These are phyloP conservation scores for Oxygymnocypris stewartii DNA, from an alignment of 2,113 vertebrate species.

Conservation along the genomic window DNA sequence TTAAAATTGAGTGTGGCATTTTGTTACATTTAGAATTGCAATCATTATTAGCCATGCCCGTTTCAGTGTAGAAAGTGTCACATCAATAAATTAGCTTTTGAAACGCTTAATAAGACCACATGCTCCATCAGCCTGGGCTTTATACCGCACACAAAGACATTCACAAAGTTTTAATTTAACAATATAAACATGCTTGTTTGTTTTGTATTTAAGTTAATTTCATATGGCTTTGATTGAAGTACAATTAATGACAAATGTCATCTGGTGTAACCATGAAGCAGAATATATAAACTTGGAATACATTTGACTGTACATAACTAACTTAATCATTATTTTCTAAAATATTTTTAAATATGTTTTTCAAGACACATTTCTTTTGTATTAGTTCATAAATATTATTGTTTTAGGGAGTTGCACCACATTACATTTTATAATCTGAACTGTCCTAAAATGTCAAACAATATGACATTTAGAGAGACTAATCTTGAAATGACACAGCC, in stretches of 20 bases:
- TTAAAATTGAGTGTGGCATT: constrained; percentile 21
- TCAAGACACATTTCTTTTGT: neutral
- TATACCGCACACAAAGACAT: neutral
- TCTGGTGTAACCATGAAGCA: neutral
- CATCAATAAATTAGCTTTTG: constrained; percentile 30
- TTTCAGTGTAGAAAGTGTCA: constrained; percentile 3
- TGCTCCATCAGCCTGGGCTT: constrained; percentile 11
- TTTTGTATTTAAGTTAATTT: neutral
- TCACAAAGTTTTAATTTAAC: neutral
- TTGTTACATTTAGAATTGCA: constrained; percentile 18
- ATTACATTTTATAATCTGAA: neutral
- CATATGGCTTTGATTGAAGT: neutral
- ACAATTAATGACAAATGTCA: neutral
- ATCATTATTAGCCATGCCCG: neutral
- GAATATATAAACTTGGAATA: neutral
- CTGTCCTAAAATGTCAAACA: neutral
- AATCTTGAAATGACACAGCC: neutral
- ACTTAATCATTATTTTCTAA: neutral
- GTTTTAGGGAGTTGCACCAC: neutral
- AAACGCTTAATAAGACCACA: constrained; percentile 8
- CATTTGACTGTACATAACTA: no score
- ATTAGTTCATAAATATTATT: neutral
- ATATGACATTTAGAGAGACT: neutral
- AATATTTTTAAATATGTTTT: neutral
- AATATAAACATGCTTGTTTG: neutral